Evolutionary conservation across 2,888 invertebrate genomes (phyloP), one percentile per base, ranked within the genome.

Genomic region (Acanthopleura granulata): DNA sequence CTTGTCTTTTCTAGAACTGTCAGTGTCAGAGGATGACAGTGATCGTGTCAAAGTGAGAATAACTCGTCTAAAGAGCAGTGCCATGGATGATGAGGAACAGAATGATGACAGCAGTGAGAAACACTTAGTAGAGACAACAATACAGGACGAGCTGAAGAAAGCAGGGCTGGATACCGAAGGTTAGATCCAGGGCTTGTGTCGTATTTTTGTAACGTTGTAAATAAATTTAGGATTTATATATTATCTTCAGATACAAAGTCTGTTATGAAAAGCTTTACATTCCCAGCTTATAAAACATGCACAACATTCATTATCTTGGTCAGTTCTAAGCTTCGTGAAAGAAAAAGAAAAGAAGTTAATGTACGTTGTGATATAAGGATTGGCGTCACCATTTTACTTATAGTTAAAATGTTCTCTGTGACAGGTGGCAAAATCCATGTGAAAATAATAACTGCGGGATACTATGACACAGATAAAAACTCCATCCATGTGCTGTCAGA

Each of bases 371-470:
- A 40, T 40, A 40, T 6, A 40, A 40, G 9, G 4, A 50, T 51
- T 22, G 25, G 27, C 40, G 29, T 6, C 62, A 30, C 25, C 50
- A 16, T 29, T 22, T 57, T 14, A 16, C 22, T 18, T 14, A 6
- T 29, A 25, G n/a, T 49, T 22, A 69, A 16, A 74, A 62, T 72
- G 16, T 74, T 72, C 72, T 66, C 61, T 49, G 16, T 79, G 74
- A 30, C 81, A 87, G 88, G 84, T 76, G 83, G 84, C 40, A 86
- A 86, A 76, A 86, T 89, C 49, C 87, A 89, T 77, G 88, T 89
- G 30, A 88, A 87, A 78, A 88, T 89, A 30, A 87, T 89, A 49
- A 87, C 88, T 15, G 83, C 87, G 16, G 86, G 85, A n/a, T 87
- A 84, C 78, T 83, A 82, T 76, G 85, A 86, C 72, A 80, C 81